phyloP scores from a whole-genome alignment of 2,113 vertebrate genomes.

The Hydrolagus affinis region DNA sequence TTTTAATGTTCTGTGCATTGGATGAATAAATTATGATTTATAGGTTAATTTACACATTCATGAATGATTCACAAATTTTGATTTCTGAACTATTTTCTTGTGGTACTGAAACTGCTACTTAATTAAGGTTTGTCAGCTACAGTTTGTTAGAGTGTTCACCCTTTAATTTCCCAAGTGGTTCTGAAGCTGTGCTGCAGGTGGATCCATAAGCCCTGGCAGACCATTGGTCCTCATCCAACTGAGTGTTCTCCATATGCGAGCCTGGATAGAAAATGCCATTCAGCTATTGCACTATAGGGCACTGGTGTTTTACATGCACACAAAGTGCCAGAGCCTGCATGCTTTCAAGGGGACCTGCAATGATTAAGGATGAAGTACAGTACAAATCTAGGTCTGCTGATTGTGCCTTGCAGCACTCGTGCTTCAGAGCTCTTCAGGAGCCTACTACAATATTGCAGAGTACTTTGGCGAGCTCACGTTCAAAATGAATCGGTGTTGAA shows the following conservation, averaged over 20 bases:
- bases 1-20: too few relatives aligned
- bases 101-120: background rate
- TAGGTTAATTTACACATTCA: background rate
- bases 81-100: background rate
- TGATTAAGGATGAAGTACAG: background rate
- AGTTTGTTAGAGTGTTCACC: background rate
- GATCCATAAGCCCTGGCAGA: background rate
- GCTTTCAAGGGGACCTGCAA: background rate
- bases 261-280: background rate
- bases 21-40: background rate
- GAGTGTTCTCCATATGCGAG: background rate
- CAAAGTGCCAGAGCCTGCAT: background rate
- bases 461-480: background rate
- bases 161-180: background rate
- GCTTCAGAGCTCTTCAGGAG: conserved; percentile 1
- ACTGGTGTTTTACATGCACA: background rate
- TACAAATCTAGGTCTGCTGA: background rate
- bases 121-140: background rate
- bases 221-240: background rate
- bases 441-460: background rate
- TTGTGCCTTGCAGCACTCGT: background rate
- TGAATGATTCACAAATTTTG: background rate
- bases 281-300: background rate
- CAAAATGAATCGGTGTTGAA: background rate
- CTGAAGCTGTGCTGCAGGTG: background rate